phyloP scores from a whole-genome alignment of 2,797 vertebrate species.

The Falco rusticolus region DNA sequence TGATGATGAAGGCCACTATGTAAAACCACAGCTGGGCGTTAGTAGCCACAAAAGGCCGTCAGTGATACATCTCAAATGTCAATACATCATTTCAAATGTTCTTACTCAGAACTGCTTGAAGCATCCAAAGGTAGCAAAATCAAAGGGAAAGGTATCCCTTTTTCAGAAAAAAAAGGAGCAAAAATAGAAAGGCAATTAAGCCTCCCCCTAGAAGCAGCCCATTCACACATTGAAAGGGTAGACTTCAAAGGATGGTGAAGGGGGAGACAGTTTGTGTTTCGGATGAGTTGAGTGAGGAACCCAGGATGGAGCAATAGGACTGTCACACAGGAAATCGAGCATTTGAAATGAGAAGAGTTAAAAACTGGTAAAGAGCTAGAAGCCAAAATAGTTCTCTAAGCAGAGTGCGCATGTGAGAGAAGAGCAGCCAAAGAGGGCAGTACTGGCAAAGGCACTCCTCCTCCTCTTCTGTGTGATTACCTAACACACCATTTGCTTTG shows the following conservation, averaged over 20 bases:
- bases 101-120: not conserved
- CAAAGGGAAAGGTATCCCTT: constrained; percentile 1
- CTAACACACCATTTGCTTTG: not conserved
- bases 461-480: not conserved
- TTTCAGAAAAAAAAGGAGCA: not conserved
- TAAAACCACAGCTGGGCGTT: not conserved
- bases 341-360: not conserved
- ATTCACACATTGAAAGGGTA: not conserved
- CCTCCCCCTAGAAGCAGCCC: not conserved
- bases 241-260: not conserved
- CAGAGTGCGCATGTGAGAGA: not conserved
- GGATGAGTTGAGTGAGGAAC: not conserved
- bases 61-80: not conserved
- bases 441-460: not conserved
- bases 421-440: not conserved
- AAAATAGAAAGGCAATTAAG: constrained; percentile 13
- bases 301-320: not conserved
- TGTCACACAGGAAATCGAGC: not conserved
- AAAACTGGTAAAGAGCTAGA: not conserved
- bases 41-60: not conserved
- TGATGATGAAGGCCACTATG: rapidly evolving
- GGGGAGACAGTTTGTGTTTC: not conserved
- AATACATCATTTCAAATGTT: not conserved
- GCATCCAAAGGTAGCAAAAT: not conserved
- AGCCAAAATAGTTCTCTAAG: not conserved